Evolutionary conservation across 2,113 vertebrate species (phyloP).

Genomic region (Pongo pygmaeus): DNA sequence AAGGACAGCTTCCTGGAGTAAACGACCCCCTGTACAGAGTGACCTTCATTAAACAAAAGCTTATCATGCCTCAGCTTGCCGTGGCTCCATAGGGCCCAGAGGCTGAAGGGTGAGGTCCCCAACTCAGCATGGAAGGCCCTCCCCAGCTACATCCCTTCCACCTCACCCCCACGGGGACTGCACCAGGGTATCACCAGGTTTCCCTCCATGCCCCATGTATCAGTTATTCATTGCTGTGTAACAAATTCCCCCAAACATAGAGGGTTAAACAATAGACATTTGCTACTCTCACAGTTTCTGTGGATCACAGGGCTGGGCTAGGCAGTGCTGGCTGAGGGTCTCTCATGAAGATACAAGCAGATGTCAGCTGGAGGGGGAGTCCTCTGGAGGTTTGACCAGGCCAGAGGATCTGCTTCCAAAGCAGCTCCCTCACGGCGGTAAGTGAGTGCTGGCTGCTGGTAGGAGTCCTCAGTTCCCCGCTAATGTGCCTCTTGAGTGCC

Average conservation of each 20-base stretch:
- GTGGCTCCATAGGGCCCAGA: not conserved
- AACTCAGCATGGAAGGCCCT: not conserved
- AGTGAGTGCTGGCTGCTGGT: not conserved
- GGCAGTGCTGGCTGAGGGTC: not conserved
- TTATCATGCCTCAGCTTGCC: not conserved
- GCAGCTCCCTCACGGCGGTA: not conserved
- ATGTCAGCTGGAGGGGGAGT: fast-evolving
- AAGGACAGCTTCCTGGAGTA: not conserved
- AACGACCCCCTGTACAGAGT: not conserved
- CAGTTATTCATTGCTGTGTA: not conserved
- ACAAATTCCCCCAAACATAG: not conserved
- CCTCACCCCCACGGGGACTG: not conserved
- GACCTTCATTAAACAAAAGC: not conserved
- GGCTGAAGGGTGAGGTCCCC: not conserved
- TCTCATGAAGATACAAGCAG: not conserved
- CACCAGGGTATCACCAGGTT: too few species aligned
- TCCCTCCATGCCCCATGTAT: not conserved
- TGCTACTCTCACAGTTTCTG: not conserved
- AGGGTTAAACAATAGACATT: not conserved
- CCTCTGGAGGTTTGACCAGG: not conserved
- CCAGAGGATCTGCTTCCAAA: not conserved
- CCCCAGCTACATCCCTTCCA: not conserved
- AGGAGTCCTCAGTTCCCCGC: not conserved
- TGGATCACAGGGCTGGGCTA: not conserved
- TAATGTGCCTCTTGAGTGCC: not conserved